phyloP scores from a whole-genome alignment of 2,888 invertebrate genomes.

The Augiades crinisus region DNA sequence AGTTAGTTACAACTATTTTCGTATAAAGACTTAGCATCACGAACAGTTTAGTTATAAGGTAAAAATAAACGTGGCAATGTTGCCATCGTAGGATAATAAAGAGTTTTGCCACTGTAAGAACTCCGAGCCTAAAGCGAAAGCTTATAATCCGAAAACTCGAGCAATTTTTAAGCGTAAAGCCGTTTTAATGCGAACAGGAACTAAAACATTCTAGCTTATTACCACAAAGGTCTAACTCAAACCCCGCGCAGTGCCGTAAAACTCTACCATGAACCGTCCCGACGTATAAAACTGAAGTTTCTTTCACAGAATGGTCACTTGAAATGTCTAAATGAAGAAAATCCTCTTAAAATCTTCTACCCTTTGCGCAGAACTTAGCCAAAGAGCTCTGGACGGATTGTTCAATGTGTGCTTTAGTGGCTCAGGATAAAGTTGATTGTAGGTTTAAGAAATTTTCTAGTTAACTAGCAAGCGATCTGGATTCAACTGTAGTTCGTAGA shows the following conservation, averaged over 20 bases:
- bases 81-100: no score
- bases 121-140: background rate
- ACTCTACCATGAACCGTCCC: slow-evolving; percentile 5
- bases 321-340: slow-evolving; percentile 26
- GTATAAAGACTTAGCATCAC: no score
- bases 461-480: background rate
- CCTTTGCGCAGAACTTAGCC: slow-evolving; percentile 19
- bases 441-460: background rate
- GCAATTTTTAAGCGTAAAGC: background rate
- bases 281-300: slow-evolving; percentile 7
- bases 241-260: background rate
- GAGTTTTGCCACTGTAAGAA: background rate
- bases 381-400: slow-evolving; percentile 17
- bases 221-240: slow-evolving; percentile 4
- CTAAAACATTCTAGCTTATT: slow-evolving; percentile 10
- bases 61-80: no score
- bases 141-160: background rate
- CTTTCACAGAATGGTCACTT: slow-evolving; percentile 16
- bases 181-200: background rate
- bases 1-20: no score
- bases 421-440: slow-evolving; percentile 21
- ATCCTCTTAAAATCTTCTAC: slow-evolving; percentile 20
- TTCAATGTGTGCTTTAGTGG: slow-evolving; percentile 21
- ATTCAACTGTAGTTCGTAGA: background rate
- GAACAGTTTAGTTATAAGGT: background rate